phyloP scores from a whole-genome alignment of 64 coral and sea anemone genomes.

The Hydrozoanthus tunicans region DNA sequence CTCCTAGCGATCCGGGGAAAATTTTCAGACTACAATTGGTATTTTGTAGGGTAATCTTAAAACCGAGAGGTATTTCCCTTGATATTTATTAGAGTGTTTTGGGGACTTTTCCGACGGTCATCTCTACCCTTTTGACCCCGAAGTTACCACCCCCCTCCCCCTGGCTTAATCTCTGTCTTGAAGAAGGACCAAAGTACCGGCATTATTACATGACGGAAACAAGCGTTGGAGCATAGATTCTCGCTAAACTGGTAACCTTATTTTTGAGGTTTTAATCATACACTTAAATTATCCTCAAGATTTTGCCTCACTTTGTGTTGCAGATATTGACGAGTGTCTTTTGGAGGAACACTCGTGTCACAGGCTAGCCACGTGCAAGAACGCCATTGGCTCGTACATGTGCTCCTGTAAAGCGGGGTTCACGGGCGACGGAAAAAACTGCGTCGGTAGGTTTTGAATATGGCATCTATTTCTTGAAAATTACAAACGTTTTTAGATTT shows the following conservation, averaged over 20 bases:
- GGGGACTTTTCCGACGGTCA: too few relatives aligned
- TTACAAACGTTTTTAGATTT: background rate
- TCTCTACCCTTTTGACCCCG: too few relatives aligned
- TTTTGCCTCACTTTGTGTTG: background rate
- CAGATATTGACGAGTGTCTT: background rate
- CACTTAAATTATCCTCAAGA: background rate
- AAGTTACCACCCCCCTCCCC: too few relatives aligned
- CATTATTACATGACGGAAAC: too few relatives aligned
- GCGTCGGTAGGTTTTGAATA: background rate
- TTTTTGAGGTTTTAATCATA: background rate
- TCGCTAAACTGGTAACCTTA: background rate
- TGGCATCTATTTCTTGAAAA: background rate
- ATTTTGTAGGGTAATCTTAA: too few relatives aligned
- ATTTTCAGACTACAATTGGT: too few relatives aligned
- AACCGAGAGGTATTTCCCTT: too few relatives aligned
- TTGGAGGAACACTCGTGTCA: background rate
- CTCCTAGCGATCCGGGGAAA: too few relatives aligned
- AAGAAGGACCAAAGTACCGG: too few relatives aligned
- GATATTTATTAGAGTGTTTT: too few relatives aligned
- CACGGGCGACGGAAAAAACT: background rate
- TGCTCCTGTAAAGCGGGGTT: conserved; percentile 1
- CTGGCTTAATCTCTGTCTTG: too few relatives aligned
- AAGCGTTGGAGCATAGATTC: too few relatives aligned
- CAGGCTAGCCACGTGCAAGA: background rate
- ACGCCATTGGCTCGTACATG: background rate